Evolutionary conservation across 1,140 invertebrate species (phyloP), one percentile per base, ranked within the genome.

Genomic region (Drosophila nigromelanica): DNA sequence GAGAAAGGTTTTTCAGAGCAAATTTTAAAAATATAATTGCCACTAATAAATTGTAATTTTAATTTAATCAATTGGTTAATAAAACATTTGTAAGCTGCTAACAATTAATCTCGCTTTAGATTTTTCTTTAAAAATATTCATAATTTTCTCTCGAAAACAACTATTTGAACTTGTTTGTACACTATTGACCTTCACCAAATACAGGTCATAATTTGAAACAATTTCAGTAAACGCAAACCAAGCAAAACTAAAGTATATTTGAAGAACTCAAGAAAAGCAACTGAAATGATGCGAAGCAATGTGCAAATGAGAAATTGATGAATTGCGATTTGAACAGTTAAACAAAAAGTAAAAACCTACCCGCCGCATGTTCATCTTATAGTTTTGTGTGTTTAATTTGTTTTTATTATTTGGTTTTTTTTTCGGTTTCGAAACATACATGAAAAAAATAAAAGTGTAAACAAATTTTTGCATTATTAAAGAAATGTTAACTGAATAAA

Each of bases 281-380:
- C 12, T 27, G 15, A 37, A 52, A 18, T 3, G 3, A 35, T 35
- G 27, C 4, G 43, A 60, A 37, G 58, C 58, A 60, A 47, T 14
- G 43, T 12, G 8, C 11, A 37, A 33, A 58, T 58, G 30, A 47
- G 21, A 47, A 66, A n/a, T 47, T 37, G 4, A 60, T 60, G 30
- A 24, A 47, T 24, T 21, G 43, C 27, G 11, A 24, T n/a, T 62
- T 27, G 33, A 48, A 71, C 50, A 61, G 40, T 39, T 18, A 67
- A 66, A 52, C 45, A 24, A 54, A 76, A 74, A 69, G 14, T 58
- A 33, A 76, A 77, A 82, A 83, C 80, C 78, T 83, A 85, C 80
- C 80, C 73, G 69, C 64, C 56, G 68, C 78, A 77, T 86, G 78
- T 78, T 87, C 82, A 75, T 87, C 82, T 86, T 75, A 76, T 68